Conservation (phyloP, 2,797 vertebrate genomes). For the Hemibagrus guttatus region DNA sequence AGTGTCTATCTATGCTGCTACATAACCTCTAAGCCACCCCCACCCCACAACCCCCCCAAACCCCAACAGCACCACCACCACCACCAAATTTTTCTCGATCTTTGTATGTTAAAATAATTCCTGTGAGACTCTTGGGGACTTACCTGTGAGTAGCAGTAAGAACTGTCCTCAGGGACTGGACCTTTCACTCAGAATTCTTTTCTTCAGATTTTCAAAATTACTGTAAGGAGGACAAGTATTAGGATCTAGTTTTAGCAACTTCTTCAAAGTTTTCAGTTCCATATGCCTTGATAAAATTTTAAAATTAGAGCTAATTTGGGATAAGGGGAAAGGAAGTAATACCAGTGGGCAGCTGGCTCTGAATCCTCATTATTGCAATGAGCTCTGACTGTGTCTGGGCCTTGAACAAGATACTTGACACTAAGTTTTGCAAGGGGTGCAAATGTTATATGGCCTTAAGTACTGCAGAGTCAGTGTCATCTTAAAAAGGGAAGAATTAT, state of each 20-base stretch:
- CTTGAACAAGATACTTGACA: conserved; percentile 51
- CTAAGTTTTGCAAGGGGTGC: conserved; percentile 26
- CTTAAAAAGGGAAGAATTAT: conserved; percentile 23
- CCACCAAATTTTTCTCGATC: neutral
- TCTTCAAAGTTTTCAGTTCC: conserved; percentile 42
- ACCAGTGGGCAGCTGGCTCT: conserved; percentile 43
- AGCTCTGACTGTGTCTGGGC: conserved; percentile 32
- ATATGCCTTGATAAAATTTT: conserved; percentile 43
- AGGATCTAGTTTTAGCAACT: conserved; percentile 34
- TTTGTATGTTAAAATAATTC: conserved; percentile 62
- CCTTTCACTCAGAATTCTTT: conserved; percentile 58
- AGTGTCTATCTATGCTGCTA: no score
- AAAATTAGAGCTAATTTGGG: conserved; percentile 51
- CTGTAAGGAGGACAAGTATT: conserved; percentile 31
- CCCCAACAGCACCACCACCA: no score
- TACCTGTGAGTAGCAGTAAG: conserved; percentile 70
- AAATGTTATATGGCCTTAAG: conserved; percentile 16
- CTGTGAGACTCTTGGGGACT: conserved; percentile 60
- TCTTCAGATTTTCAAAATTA: conserved; percentile 62
- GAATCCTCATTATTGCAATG: conserved; percentile 41
- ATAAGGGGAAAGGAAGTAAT: conserved; percentile 21
- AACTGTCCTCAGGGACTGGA: conserved; percentile 51
- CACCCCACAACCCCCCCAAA: neutral
- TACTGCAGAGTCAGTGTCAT: conserved; percentile 34
- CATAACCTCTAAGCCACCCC: no score